Evolutionary conservation across 2,797 vertebrate species (phyloP).

Genomic region (Phoeniculus purpureus): DNA sequence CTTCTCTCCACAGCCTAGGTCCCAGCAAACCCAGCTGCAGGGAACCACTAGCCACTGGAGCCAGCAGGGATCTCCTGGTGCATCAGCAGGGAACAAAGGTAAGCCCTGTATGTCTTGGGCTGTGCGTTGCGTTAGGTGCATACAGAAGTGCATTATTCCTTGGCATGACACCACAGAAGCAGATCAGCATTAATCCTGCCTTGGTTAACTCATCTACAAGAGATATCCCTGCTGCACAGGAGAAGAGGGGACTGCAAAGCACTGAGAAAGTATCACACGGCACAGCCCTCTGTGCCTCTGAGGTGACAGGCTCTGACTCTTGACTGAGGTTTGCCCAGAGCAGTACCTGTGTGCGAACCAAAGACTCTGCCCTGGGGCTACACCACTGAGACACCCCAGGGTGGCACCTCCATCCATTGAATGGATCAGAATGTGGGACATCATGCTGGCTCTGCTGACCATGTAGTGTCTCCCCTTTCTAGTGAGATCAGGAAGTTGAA

Average conservation of each 20-base stretch:
- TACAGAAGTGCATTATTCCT: background rate
- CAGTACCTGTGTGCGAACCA: background rate
- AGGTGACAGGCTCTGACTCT: background rate
- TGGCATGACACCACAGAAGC: background rate
- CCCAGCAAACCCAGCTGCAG: background rate
- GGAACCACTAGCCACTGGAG: background rate
- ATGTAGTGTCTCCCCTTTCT: fast-evolving
- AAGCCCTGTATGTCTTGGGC: background rate
- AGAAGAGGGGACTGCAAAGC: background rate
- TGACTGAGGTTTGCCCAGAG: background rate
- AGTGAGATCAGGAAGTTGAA: background rate
- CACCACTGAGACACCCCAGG: background rate
- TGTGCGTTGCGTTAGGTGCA: background rate
- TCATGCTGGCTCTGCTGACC: background rate
- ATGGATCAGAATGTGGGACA: background rate
- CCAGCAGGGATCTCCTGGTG: background rate
- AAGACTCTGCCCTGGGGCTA: background rate
- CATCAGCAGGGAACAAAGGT: background rate
- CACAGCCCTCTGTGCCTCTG: too few species aligned
- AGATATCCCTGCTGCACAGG: background rate
- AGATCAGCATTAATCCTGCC: background rate
- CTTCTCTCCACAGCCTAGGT: background rate
- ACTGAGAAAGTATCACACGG: background rate
- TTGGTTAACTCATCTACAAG: background rate
- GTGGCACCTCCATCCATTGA: background rate